Evolutionary conservation across 1,140 invertebrate genomes (phyloP).

Genomic region (Berghia stephanieae): DNA sequence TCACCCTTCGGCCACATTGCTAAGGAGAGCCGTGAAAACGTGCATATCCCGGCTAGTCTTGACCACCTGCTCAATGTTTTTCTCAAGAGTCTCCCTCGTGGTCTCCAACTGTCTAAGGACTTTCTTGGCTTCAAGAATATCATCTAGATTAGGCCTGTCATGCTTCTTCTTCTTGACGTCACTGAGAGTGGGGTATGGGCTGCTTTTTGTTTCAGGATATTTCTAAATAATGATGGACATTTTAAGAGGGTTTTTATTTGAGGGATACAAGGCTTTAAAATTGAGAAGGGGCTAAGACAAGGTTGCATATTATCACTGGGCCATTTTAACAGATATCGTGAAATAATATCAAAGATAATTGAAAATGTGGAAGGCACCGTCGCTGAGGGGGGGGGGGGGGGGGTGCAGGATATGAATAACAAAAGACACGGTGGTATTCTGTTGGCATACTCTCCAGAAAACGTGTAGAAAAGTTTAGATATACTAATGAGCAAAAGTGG

Average conservation of each 20-base stretch:
- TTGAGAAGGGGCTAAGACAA: too few relatives aligned
- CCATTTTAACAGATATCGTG: too few relatives aligned
- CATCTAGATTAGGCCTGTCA: conserved; percentile 39
- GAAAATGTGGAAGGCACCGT: too few relatives aligned
- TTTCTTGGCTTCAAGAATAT: conserved; percentile 47
- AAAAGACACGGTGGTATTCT: not conserved
- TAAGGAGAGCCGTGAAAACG: conserved; percentile 42
- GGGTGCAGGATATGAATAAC: not conserved
- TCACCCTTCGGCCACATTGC: conserved; percentile 16
- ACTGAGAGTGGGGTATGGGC: conserved; percentile 33
- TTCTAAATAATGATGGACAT: too few relatives aligned
- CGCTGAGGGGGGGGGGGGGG: not conserved
- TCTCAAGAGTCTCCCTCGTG: conserved; percentile 48
- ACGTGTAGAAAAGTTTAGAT: too few relatives aligned
- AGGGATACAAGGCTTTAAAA: too few relatives aligned
- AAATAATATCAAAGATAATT: too few relatives aligned
- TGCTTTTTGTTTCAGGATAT: conserved; percentile 23
- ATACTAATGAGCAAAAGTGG: too few relatives aligned
- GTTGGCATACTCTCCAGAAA: not conserved
- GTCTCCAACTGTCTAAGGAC: conserved; percentile 48
- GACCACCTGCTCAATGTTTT: conserved; percentile 52
- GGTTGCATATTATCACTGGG: too few relatives aligned
- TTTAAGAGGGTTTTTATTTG: too few relatives aligned
- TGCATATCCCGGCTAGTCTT: conserved; percentile 46
- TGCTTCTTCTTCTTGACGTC: conserved; percentile 13